Base-by-base conservation (phyloP, 2,888 invertebrate species). In the Volucella bombylans region DNA sequence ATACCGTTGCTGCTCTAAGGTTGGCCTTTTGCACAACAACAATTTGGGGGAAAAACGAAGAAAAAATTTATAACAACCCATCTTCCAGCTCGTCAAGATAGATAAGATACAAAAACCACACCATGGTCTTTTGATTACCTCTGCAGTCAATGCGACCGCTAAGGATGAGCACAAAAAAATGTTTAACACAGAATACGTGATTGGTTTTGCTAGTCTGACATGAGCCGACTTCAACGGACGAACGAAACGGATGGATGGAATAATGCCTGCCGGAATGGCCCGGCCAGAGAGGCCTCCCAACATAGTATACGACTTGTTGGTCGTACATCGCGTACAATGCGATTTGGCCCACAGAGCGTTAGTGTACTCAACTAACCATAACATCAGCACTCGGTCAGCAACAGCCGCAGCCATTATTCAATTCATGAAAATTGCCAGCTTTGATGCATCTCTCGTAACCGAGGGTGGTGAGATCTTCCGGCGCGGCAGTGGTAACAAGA, bases 171-270 rank as follows among this genome's bases (percentile, higher is more conserved):
- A 86, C 87, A 89, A 89, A 89, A 90, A 91, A 90, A 90, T 90
- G 90, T 91, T 91, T 91, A 91, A 91, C 91, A 91, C 90, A 91
- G 90, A 91, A 91, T 91, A 91, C 91, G 91, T 91, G 91, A 91
- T 90, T 81, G 85, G 81, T 85, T 85, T 80, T 76, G 76, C 80
- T 74, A 71, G 57, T 47, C 79, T 79, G 79, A 83, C 82, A 83
- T 74, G 71, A 72, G 71, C 65, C 77, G 82, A 65, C 64, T 69
- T 69, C 64, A 71, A 67, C 74, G 68, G 31, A 31, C 39, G 57
- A 14, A n/a, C 39, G 39, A 11, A 31, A 31, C 31, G 31, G 31
- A 31, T 31, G 31, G 31, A 31, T 31, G 31, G 31, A 31, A 31
- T 31, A 31, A 31, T 31, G 31, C 31, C 31, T 31, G 31, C 50